Evolutionary conservation across 2,113 vertebrate genomes (phyloP).

Genomic region (Pterocles orientalis): DNA sequence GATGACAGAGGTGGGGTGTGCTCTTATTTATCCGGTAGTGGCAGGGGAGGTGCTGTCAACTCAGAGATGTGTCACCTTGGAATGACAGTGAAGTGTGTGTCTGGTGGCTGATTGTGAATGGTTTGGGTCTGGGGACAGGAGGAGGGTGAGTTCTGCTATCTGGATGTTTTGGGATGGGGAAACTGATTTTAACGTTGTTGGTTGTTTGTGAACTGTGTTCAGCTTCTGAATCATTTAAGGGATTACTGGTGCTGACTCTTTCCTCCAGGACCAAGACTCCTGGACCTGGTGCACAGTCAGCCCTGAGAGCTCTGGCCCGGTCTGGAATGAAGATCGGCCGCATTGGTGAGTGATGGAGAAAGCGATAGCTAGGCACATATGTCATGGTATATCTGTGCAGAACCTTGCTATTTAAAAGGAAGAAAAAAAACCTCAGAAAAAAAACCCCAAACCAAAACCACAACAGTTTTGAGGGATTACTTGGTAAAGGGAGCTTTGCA

Average conservation of each 20-base stretch:
- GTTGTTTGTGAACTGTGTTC: background rate
- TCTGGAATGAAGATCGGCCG: conserved; percentile 99
- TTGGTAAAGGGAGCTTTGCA: background rate
- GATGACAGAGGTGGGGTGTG: background rate
- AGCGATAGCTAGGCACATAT: rapidly evolving
- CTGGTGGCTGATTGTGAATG: background rate
- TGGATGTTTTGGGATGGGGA: background rate
- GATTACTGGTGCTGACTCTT: background rate
- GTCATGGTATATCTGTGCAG: too few species aligned
- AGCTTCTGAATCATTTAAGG: background rate
- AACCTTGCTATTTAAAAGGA: background rate
- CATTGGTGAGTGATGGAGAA: conserved; percentile 82
- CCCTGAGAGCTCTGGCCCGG: conserved; percentile 93
- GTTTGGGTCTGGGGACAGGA: background rate
- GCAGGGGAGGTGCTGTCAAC: background rate
- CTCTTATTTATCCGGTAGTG: background rate
- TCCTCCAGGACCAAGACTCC: conserved; percentile 93
- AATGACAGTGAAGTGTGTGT: background rate
- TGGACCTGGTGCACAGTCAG: conserved; percentile 96
- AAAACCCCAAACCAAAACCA: too few species aligned
- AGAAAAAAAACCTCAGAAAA: background rate
- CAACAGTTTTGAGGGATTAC: background rate
- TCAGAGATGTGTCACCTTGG: background rate
- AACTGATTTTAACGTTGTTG: background rate
- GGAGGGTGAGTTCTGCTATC: background rate